Evolutionary conservation across 2,113 vertebrate species (phyloP).

Genomic region (Seriola rivoliana): DNA sequence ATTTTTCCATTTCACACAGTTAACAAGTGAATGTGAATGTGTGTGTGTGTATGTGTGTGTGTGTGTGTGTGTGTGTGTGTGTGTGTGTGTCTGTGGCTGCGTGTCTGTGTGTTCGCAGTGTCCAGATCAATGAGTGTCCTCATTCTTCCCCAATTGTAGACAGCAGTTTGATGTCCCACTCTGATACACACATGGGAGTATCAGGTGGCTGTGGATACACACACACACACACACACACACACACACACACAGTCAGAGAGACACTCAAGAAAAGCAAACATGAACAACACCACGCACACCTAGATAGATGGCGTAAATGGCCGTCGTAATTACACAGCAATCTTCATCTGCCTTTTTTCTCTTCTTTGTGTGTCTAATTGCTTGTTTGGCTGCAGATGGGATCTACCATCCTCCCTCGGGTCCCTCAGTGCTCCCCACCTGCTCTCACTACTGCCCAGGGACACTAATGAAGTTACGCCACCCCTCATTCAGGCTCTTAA

Average conservation of each 20-base stretch:
- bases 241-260: too few relatives aligned
- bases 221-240: not conserved
- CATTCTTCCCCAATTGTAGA: not conserved
- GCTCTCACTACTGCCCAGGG: slow-evolving; percentile 50
- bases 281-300: not conserved
- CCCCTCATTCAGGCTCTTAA: slow-evolving; percentile 66
- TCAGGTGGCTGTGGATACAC: not conserved
- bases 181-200: not conserved
- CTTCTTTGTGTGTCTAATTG: slow-evolving; percentile 54
- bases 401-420: slow-evolving; percentile 45
- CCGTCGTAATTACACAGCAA: slow-evolving; percentile 40
- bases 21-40: not conserved
- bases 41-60: not conserved
- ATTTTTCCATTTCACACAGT: slow-evolving; percentile 35
- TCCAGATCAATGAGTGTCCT: slow-evolving; percentile 46
- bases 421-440: slow-evolving; percentile 56
- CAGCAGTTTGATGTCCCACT: not conserved
- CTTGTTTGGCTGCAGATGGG: slow-evolving; percentile 59
- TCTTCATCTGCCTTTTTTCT: slow-evolving; percentile 37
- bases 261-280: not conserved
- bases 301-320: slow-evolving; percentile 17
- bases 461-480: slow-evolving; percentile 74
- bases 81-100: not conserved
- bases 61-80: not conserved
- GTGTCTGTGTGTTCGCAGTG: not conserved